Conservation (phyloP, 2,888 invertebrate species). For the Yponomeuta cagnagella region DNA sequence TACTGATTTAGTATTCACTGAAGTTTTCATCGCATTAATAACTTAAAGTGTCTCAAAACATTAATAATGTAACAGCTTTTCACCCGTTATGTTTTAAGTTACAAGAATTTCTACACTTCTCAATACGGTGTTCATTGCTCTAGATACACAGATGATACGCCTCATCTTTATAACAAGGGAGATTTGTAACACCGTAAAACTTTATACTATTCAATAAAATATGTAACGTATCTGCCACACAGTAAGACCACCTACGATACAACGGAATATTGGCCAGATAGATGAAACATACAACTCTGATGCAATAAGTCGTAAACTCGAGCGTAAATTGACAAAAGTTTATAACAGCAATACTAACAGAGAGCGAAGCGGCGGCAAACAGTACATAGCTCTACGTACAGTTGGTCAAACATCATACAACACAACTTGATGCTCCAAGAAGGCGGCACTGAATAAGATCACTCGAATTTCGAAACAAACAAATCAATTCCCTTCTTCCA, state of each 20-base stretch:
- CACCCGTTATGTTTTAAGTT: neutral
- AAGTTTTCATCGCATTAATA: conserved; percentile 11
- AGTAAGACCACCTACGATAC: conserved; percentile 54
- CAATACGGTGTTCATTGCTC: neutral
- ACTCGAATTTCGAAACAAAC: neutral
- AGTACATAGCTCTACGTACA: neutral
- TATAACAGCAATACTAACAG: conserved; percentile 12
- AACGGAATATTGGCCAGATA: neutral
- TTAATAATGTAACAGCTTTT: neutral
- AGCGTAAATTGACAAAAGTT: conserved; percentile 14
- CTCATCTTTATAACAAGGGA: conserved; percentile 14
- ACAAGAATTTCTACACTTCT: neutral
- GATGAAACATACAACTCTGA: conserved; percentile 16
- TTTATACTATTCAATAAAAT: conserved; percentile 58
- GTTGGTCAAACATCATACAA: conserved; percentile 11
- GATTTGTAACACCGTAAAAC: conserved; percentile 55
- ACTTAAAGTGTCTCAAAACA: neutral
- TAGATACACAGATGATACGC: conserved; percentile 11
- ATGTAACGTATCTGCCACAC: conserved; percentile 52
- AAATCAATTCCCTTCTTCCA: neutral
- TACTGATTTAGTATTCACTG: conserved; percentile 15
- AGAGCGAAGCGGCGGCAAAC: neutral
- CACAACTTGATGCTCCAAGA: neutral
- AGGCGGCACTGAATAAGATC: neutral
- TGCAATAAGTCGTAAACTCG: conserved; percentile 23